Evolutionary conservation across 2,888 invertebrate species (phyloP), one percentile per base, ranked within the genome.

Genomic region (Drosophila mulleri): DNA sequence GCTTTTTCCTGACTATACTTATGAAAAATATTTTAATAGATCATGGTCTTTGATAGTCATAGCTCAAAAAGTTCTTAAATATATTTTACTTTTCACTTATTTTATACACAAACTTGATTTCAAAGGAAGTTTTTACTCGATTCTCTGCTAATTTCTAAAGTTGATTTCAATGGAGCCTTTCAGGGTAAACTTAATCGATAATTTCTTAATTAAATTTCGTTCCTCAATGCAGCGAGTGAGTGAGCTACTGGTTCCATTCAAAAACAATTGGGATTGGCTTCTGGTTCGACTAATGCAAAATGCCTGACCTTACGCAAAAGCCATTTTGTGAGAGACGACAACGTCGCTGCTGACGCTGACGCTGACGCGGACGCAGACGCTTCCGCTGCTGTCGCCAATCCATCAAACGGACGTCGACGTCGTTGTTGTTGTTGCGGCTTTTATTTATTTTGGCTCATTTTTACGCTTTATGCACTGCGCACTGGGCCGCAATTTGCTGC

Each of bases 361-460:
- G 58, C 57, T 56, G 70, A 68, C 64, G 77, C 73, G 78, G 56
- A 14, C 32, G 68, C 61, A 54, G 70, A 67, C 66, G 77, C 76
- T 83, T 78, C 81, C 83, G 78, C 66, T 75, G 79, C 58, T 71
- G 75, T 74, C 71, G 75, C 75, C 72, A 86, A 84, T 84, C 83
- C 82, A 84, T 84, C 86, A 84, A 83, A 80, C 68, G 70, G 73
- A 59, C 76, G 71, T 60, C 57, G 53, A 67, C 59, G 48, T 66
- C 61, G 57, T 41, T 29, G 65, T 41, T 12, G 48, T 14, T 72
- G 69, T 66, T 73, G 82, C 67, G 73, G 76, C 85, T 75, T 85
- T 83, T 85, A 85, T 86, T 88, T 86, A 85, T 86, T 86, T 86
- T 81, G 86, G 77, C 78, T 81, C 84, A 81, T 86, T 85, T 85